A percentile compares a stretch with the other conserved stretches of the same genome.
Conservation (phyloP, 2,797 vertebrate species). For the Danio kyathit region DNA sequence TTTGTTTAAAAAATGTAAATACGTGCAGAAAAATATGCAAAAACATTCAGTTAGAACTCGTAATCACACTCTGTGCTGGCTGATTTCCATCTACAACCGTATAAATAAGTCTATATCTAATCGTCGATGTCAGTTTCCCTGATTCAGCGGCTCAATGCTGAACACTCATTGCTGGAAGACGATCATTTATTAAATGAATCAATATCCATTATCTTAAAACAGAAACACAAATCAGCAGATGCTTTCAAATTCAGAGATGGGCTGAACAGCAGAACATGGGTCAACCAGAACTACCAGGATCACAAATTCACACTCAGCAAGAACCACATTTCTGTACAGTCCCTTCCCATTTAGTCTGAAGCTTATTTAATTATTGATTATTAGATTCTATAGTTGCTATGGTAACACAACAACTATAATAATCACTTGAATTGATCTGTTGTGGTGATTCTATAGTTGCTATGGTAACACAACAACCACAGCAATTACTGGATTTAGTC, state of each 20-base stretch:
- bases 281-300: background rate
- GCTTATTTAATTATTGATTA: background rate
- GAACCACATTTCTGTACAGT: background rate
- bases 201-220: slow-evolving; percentile 32
- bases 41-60: background rate
- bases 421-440: too few relatives aligned
- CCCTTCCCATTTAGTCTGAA: background rate
- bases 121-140: background rate
- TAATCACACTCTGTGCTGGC: background rate
- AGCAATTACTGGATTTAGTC: too few relatives aligned
- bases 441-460: too few relatives aligned
- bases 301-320: background rate
- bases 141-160: background rate
- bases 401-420: too few relatives aligned
- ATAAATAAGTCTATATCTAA: slow-evolving; percentile 19
- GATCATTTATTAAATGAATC: slow-evolving; percentile 36
- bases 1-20: too few relatives aligned
- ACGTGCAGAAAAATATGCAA: too few relatives aligned
- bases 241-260: background rate
- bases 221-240: background rate
- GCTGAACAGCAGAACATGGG: background rate
- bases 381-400: too few relatives aligned
- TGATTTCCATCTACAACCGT: background rate
- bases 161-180: slow-evolving; percentile 14
- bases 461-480: too few relatives aligned